A percentile compares a stretch with the other conserved stretches of the same genome.
These are phyloP conservation scores for Metopia argyrocephala DNA, from an alignment of 2,888 invertebrate genomes.

Conservation along the genomic window DNA sequence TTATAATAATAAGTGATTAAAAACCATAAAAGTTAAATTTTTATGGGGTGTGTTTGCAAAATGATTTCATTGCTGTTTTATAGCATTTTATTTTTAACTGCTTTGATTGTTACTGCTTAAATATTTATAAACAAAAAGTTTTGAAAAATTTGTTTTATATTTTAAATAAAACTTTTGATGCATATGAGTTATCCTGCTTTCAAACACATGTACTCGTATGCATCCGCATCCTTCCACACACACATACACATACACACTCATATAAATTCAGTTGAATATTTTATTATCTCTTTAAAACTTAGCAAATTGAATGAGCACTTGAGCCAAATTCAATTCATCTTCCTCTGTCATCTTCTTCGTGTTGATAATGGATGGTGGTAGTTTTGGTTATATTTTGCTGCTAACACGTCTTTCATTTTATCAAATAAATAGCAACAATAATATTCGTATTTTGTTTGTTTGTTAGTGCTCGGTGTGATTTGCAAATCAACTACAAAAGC, in stretches of 20 bases:
- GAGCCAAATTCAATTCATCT: conserved; percentile 7
- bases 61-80: too few species aligned
- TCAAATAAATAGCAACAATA: conserved; percentile 39
- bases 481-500: conserved; percentile 25
- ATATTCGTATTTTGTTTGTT: conserved; percentile 8
- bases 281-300: conserved; percentile 33
- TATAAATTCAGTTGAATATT: conserved; percentile 24
- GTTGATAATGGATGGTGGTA: not conserved
- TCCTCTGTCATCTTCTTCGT: not conserved
- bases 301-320: conserved; percentile 55
- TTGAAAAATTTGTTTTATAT: not conserved
- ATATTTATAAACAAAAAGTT: too few species aligned
- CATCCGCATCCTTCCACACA: too few species aligned
- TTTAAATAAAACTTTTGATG: not conserved
- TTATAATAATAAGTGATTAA: too few species aligned
- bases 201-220: not conserved
- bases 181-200: not conserved
- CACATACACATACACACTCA: not conserved
- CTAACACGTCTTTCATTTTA: conserved; percentile 30
- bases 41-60: too few species aligned
- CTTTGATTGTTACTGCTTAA: too few species aligned
- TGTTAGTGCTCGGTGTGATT: conserved; percentile 28
- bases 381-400: not conserved
- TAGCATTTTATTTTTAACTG: too few species aligned
- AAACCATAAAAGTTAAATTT: too few species aligned